These are phyloP conservation scores for Dasypolia templi DNA, from an alignment of 2,888 invertebrate genomes.

Conservation along the genomic window DNA sequence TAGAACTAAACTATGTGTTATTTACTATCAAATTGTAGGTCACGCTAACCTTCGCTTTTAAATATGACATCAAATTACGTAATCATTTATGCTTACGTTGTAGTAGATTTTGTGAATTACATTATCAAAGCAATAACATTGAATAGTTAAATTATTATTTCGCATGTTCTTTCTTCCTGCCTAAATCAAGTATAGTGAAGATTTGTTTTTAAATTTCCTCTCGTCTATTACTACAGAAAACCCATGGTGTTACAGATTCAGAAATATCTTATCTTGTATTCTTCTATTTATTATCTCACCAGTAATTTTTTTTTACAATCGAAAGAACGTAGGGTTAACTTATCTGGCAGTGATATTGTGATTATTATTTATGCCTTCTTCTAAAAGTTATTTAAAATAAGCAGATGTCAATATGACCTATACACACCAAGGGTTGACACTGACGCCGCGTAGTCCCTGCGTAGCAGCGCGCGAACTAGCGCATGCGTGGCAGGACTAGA, in stretches of 20 bases:
- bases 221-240: background rate
- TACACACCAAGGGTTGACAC: background rate
- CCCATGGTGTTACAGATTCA: background rate
- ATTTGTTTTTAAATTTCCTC: background rate
- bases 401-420: background rate
- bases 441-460: background rate
- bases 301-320: background rate
- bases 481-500: background rate
- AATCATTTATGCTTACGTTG: background rate
- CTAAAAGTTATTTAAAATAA: background rate
- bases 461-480: background rate
- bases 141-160: conserved; percentile 16
- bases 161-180: conserved; percentile 1
- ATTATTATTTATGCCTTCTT: background rate
- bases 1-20: conserved; percentile 61
- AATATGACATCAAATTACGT: conserved; percentile 13
- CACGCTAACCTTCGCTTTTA: conserved; percentile 47
- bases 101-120: conserved; percentile 7
- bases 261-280: background rate
- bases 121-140: background rate
- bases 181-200: background rate
- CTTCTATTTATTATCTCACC: background rate
- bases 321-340: background rate
- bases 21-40: conserved; percentile 57
- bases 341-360: background rate